Evolutionary conservation across 1,140 invertebrate genomes (phyloP), one percentile per base, ranked within the genome.

Genomic region (Phocides pigmalion): DNA sequence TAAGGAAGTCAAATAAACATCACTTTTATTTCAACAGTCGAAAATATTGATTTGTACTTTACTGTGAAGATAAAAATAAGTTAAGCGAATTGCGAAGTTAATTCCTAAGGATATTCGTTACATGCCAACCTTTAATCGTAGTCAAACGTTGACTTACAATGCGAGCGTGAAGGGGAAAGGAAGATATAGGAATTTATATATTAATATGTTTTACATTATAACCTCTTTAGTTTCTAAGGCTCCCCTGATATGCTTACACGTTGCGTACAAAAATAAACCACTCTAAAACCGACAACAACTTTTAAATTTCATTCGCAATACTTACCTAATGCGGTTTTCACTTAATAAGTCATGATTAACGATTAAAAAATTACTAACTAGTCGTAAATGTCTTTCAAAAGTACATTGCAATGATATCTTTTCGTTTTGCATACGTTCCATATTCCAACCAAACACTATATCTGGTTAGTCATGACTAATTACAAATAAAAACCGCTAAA

Each of bases 241-340:
- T 76, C 74, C 63, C 74, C 63, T 90, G 87, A 90, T 90, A 90
- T 90, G 87, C 74, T 79, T 78, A 81, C 79, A 76, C 70, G 53
- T 63, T 66, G 78, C 83, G 75, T 90, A 88, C 76, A 90, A 90
- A 90, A 90, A 90, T 90, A 90, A 87, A 89, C 77, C 66, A 62
- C 77, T 88, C 71, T 87, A 72, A 62, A 81, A 79, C 82, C 65
- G 15, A 72, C 74, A 80, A 84, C 81, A 90, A 82, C 68, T 74
- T 77, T 80, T 79, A 74, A 79, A 68, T 65, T 69, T 76, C 42
- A 50, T 50, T 62, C 51, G 64, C 42, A 32, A 58, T 25, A 56
- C 53, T 49, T 49, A 56, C 53, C 39, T 58, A 44, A 41, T 22
- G 22, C 39, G 22, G 22, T 20, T 51, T 19, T 20, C 4, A 42